Evolutionary conservation across 2,113 vertebrate genomes (phyloP), one percentile per base, ranked within the genome.

Genomic region (Eudyptes chrysolophus): DNA sequence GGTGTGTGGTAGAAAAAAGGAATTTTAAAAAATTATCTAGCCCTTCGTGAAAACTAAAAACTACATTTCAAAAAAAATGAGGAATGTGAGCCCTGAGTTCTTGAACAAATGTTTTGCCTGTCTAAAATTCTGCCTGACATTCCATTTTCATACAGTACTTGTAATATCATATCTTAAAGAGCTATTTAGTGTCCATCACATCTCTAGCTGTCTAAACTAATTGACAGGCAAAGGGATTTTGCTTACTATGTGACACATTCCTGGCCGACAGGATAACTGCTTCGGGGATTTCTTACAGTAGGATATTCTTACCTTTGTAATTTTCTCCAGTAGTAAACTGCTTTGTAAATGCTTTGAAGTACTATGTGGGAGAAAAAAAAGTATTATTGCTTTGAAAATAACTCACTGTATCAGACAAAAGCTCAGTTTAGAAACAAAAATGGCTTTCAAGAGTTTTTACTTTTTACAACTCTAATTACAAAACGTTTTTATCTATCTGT

Each of bases 331-430:
- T 97, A 44, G 99, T 99, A 55, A 98, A 98, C 21, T 98, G 97
- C 84, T 98, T 98, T 38, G 98, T 97, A 94, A 99, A 99, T 13
- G 99, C 99, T 95, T 97, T 98, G 89, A 99, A 99, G 96, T 98
- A 99, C 99, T 99, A n/a, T 0, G 34, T 22, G 36, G 81, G 49
- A 81, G 51, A 51, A 49, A 61, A 80, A 36, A 60, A 84, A 79
- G n/a, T 24, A 55, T 46, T 86, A 66, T 8, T 80, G 51, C 55
- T 72, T 32, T 90, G 55, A 76, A 64, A 85, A 71, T 19, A 78
- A 42, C 34, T 71, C 62, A 24, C 1, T 52, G 8, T 9, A 54
- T 21, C 61, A 95, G 57, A 46, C 0, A 4, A 79, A 57, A 42
- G 5, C 8, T 70, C 65, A 42, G 13, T 52, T 82, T 32, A 58